Conservation (phyloP, 2,113 vertebrate genomes). For the Onychostoma macrolepis region DNA sequence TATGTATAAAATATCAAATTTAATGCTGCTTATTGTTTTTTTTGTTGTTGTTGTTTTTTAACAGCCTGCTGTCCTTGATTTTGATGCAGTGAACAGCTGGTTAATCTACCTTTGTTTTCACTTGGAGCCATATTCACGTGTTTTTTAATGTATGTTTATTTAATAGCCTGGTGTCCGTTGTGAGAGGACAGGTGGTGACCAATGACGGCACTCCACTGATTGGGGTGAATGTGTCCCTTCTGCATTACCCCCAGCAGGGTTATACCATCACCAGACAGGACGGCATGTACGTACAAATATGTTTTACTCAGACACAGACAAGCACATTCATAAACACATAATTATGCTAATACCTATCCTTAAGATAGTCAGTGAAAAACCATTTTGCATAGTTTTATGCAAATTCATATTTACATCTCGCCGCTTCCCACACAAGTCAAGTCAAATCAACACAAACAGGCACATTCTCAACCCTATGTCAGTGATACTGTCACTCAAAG, state of each 20-base stretch:
- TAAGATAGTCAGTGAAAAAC: slow-evolving; percentile 29
- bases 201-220: slow-evolving; percentile 96
- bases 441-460: not conserved
- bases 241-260: slow-evolving; percentile 90
- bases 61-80: not conserved
- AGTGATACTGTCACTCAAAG: slow-evolving; percentile 40
- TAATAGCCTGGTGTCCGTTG: slow-evolving; percentile 90
- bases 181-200: slow-evolving; percentile 96
- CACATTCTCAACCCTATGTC: slow-evolving; percentile 12
- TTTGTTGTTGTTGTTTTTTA: not conserved
- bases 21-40: not conserved
- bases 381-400: slow-evolving; percentile 34
- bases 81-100: not conserved
- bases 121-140: slow-evolving; percentile 55
- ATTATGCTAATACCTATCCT: slow-evolving; percentile 22
- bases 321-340: slow-evolving; percentile 36
- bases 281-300: slow-evolving; percentile 86
- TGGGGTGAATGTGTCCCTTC: slow-evolving; percentile 97
- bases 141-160: slow-evolving; percentile 47
- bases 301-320: slow-evolving; percentile 31
- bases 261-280: slow-evolving; percentile 95
- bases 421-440: not conserved
- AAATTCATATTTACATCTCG: slow-evolving; percentile 1
- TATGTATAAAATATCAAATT: not conserved
- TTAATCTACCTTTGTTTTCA: slow-evolving; percentile 31